Base-by-base conservation (phyloP, 2,797 vertebrate genomes). In the Centropyge bicolor region DNA sequence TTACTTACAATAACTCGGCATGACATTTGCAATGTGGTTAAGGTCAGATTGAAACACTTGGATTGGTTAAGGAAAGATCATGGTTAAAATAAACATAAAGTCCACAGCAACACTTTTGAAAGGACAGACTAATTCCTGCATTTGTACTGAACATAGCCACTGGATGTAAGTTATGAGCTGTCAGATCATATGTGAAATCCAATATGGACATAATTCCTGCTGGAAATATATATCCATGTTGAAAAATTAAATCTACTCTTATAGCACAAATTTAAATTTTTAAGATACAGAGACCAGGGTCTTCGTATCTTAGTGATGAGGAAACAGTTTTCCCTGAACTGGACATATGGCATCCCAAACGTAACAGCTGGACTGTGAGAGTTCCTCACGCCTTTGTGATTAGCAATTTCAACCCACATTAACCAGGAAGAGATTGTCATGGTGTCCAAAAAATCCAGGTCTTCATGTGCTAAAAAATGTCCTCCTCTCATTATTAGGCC, bases 331-430 rank as follows among this genome's bases (percentile, higher is more conserved):
- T 71, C 11, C 9, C 46, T 46, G 6, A 55, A 46, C 13, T 70
- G 38, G 38, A 54, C 54, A 81, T 76, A 66, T 66, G 62, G 68
- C 11, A 60, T 75, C 72, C 20, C 51, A 71, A 83, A 57, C 16
- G 31, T 8, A 81, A 73, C 76, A 82, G 81, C 84, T 81, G 68
- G 56, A 75, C 52, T 56, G 40, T 49, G 48, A 83, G 5, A 80
- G 10, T 60, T 65, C 60, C 65, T 86, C 67, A 80, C 20, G 12
- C 45, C 41, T 74, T 64, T 80, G 10, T 69, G 20, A 73, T 83
- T 57, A 56, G 16, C 64, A 17, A 12, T 73, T 78, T 78, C 67
- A 64, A 69, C 57, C 51, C 66, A 59, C 71, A 67, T 63, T 17
- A 65, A 78, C 35, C 35, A 55, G 7, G n/a, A 31, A 31, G 22